A percentile compares a stretch with the other conserved stretches of the same genome.
Evolutionary conservation across 2,797 vertebrate genomes (phyloP).

Genomic region (Limnodromus scolopaceus): DNA sequence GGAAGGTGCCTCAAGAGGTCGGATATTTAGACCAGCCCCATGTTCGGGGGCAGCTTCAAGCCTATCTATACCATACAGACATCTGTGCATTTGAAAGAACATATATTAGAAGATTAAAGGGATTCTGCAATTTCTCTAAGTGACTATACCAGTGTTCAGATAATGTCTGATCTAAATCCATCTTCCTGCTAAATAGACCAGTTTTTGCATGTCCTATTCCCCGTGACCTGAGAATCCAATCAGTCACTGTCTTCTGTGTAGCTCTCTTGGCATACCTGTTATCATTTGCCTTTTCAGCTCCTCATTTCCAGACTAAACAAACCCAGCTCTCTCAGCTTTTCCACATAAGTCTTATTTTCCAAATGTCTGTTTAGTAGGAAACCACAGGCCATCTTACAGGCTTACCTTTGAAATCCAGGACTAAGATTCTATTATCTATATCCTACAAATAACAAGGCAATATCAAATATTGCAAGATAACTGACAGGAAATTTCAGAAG

Average conservation of each 20-base stretch:
- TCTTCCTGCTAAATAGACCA: not conserved
- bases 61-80: fast-evolving
- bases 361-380: constrained; percentile 6
- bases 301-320: constrained; percentile 51
- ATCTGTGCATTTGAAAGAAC: not conserved
- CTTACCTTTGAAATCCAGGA: not conserved
- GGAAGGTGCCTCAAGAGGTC: not conserved
- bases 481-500: not conserved
- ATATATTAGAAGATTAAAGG: not conserved
- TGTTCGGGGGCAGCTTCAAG: not conserved
- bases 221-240: not conserved
- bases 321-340: not conserved
- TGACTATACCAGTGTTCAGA: not conserved
- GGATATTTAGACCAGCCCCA: not conserved
- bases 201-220: not conserved
- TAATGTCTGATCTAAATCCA: not conserved
- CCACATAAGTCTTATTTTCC: constrained; percentile 13
- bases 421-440: not conserved
- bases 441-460: not conserved
- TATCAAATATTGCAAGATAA: not conserved
- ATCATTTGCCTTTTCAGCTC: not conserved
- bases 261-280: not conserved
- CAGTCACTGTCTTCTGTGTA: not conserved
- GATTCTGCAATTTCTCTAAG: not conserved
- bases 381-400: not conserved